phyloP scores from a whole-genome alignment of 1,140 invertebrate species.

The Drosophila ercepeae region DNA sequence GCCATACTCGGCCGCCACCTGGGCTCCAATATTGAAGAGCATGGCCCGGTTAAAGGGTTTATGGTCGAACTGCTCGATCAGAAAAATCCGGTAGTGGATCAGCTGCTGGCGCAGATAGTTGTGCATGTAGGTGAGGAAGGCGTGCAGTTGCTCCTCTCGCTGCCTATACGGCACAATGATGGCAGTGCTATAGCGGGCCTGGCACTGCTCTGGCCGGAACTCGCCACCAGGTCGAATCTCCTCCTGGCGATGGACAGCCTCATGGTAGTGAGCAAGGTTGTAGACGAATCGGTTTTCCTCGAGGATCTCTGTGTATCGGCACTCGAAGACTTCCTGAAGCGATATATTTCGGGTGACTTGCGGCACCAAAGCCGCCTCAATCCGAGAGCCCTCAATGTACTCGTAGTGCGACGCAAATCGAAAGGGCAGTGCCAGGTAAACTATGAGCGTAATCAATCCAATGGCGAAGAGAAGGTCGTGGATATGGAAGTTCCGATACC shows the following conservation, averaged over 20 bases:
- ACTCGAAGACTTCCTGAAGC: conserved; percentile 48
- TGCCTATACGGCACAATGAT: conserved; percentile 96
- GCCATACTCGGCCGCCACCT: conserved; percentile 88
- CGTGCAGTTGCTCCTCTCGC: conserved; percentile 90
- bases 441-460: conserved; percentile 47
- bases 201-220: conserved; percentile 88
- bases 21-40: conserved; percentile 96
- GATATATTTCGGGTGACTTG: conserved; percentile 69
- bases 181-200: conserved; percentile 90
- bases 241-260: conserved; percentile 49
- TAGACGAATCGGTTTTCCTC: conserved; percentile 67
- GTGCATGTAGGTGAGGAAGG: conserved; percentile 95
- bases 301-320: conserved; percentile 74
- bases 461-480: conserved; percentile 54
- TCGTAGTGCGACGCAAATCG: conserved; percentile 81
- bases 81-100: conserved; percentile 92
- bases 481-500: conserved; percentile 57
- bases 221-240: conserved; percentile 73
- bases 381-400: conserved; percentile 58
- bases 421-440: conserved; percentile 69
- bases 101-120: conserved; percentile 94
- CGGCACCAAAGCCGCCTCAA: conserved; percentile 51
- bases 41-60: conserved; percentile 96
- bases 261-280: conserved; percentile 48
- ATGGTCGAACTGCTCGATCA: conserved; percentile 93